A percentile compares a stretch with the other conserved stretches of the same genome.
These are phyloP conservation scores for Eufriesea mexicana DNA, from an alignment of 1,140 invertebrate species.

Conservation along the genomic window DNA sequence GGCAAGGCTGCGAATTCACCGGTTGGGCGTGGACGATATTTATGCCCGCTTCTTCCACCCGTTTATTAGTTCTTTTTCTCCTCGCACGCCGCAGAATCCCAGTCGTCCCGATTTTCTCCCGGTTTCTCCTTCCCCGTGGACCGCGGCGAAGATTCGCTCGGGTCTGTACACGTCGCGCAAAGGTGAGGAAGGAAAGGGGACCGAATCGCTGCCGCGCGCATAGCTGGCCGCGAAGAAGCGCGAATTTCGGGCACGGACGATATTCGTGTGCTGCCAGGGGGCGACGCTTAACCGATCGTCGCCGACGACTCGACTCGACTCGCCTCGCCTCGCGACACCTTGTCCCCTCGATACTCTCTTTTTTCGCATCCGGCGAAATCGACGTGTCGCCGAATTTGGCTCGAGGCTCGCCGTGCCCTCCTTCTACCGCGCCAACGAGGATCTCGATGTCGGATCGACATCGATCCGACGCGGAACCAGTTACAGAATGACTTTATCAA, in stretches of 20 bases:
- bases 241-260: slow-evolving; percentile 56
- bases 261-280: slow-evolving; percentile 65
- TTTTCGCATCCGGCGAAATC: slow-evolving; percentile 47
- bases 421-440: background rate
- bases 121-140: slow-evolving; percentile 12
- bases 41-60: slow-evolving; percentile 58
- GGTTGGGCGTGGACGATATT: slow-evolving; percentile 69
- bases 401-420: slow-evolving; percentile 13
- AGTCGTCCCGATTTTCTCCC: slow-evolving; percentile 12
- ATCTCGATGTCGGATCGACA: slow-evolving; percentile 38
- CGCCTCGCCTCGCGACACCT: background rate
- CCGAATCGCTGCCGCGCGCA: too few relatives aligned
- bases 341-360: slow-evolving; percentile 1
- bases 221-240: background rate
- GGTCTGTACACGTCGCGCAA: too few relatives aligned
- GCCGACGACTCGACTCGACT: background rate
- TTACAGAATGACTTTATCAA: slow-evolving; percentile 52
- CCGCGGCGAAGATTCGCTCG: too few relatives aligned
- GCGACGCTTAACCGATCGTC: slow-evolving; percentile 8
- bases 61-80: slow-evolving; percentile 12
- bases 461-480: slow-evolving; percentile 50
- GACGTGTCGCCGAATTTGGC: slow-evolving; percentile 51
- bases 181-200: too few relatives aligned
- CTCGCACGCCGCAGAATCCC: background rate
- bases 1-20: slow-evolving; percentile 52